Percentiles rank a stretch among this genome's conserved stretches.
Conservation (phyloP, 2,888 invertebrate genomes). For the Cabera pusaria region DNA sequence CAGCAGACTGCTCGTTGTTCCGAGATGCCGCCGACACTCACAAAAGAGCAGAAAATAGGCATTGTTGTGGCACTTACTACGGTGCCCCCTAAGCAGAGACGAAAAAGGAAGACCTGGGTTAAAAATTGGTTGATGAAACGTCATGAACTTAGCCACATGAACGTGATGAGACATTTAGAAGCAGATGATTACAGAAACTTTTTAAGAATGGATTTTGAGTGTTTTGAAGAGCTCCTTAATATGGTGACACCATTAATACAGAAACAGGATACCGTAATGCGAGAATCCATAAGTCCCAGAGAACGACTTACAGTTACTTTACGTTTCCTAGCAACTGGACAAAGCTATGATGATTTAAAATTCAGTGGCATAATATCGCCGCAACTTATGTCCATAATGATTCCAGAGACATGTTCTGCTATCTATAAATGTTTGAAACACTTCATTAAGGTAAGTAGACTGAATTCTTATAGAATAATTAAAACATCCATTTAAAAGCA, state of each 20-base stretch:
- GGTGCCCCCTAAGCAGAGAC: neutral
- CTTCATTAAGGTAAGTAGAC: neutral
- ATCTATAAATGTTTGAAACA: slow-evolving; percentile 8
- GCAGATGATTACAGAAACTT: slow-evolving; percentile 4
- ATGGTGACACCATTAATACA: slow-evolving; percentile 13
- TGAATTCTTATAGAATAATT: neutral
- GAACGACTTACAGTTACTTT: slow-evolving; percentile 7
- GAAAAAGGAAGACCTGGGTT: slow-evolving; percentile 5
- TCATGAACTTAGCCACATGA: slow-evolving; percentile 6
- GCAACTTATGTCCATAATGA: slow-evolving; percentile 9
- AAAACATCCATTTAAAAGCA: neutral
- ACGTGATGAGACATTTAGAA: slow-evolving; percentile 4
- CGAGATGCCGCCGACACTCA: too few relatives aligned
- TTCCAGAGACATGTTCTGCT: slow-evolving; percentile 7
- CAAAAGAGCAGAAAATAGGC: too few relatives aligned
- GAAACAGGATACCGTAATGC: slow-evolving; percentile 11
- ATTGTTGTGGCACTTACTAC: too few relatives aligned
- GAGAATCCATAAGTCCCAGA: slow-evolving; percentile 9
- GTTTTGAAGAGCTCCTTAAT: slow-evolving; percentile 6
- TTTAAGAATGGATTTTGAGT: slow-evolving; percentile 8
- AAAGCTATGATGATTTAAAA: slow-evolving; percentile 7
- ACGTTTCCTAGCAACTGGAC: slow-evolving; percentile 6
- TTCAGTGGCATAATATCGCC: slow-evolving; percentile 6
- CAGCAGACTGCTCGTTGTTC: too few relatives aligned
- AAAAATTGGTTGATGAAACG: slow-evolving; percentile 8